These are phyloP conservation scores for Uromys caudimaculatus DNA, from an alignment of 2,797 vertebrate species.

Conservation along the genomic window DNA sequence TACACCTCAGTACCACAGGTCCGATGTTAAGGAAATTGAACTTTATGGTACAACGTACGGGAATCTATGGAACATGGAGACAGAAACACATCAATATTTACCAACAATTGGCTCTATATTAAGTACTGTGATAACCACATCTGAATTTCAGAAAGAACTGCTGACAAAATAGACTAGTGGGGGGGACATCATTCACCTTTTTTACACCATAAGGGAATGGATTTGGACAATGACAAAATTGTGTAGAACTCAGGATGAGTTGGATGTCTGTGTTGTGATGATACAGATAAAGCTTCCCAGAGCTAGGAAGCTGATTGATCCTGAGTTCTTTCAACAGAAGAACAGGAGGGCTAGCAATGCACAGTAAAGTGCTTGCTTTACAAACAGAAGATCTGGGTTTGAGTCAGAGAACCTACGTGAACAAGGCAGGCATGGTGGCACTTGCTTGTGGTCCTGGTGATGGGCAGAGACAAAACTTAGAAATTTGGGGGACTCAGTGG, in stretches of 20 bases:
- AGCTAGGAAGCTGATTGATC: not conserved
- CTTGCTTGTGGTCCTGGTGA: not conserved
- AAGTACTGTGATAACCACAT: not conserved
- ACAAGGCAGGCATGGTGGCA: not conserved
- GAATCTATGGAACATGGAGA: not conserved
- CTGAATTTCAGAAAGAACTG: not conserved
- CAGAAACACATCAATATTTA: not conserved
- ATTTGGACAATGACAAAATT: not conserved
- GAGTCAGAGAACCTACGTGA: not conserved
- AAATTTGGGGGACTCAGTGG: not conserved
- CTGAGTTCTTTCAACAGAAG: too few species aligned
- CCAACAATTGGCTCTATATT: not conserved
- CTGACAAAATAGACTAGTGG: not conserved
- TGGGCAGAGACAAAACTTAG: not conserved
- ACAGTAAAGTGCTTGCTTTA: not conserved
- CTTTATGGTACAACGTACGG: not conserved
- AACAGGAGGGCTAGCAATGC: not conserved
- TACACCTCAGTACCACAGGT: not conserved
- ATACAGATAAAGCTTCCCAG: not conserved
- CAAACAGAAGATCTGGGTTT: not conserved
- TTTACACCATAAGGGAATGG: not conserved
- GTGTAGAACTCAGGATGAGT: not conserved
- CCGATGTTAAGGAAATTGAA: not conserved
- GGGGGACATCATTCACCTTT: not conserved
- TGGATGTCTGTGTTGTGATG: not conserved